A percentile compares a stretch with the other conserved stretches of the same genome.
phyloP scores from a whole-genome alignment of 2,797 vertebrate genomes.

The Acipenser transmontanus region DNA sequence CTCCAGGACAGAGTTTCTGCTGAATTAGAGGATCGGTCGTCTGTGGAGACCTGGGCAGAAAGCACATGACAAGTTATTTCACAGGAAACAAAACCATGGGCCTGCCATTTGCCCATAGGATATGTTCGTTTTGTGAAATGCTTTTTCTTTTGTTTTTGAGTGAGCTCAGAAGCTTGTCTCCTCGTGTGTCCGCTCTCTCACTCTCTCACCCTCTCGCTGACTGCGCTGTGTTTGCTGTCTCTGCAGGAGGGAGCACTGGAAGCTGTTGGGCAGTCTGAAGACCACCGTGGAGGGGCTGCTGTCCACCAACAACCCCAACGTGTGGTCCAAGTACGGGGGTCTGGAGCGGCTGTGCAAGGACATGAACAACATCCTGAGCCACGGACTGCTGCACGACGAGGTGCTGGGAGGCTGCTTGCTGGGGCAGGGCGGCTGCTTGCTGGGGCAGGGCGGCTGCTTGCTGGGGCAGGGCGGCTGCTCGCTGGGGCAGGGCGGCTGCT shows the following conservation, averaged over 20 bases:
- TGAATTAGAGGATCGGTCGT: neutral
- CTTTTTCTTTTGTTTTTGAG: neutral
- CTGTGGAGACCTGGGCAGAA: neutral
- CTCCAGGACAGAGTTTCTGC: neutral
- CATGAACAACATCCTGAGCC: constrained; percentile 91
- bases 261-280: constrained; percentile 86
- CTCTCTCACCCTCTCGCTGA: neutral
- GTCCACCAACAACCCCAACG: constrained; percentile 87
- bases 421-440: no score
- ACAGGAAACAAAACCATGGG: constrained; percentile 4
- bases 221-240: neutral
- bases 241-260: constrained; percentile 84
- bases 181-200: neutral
- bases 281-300: constrained; percentile 91
- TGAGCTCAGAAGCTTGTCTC: constrained; percentile 6
- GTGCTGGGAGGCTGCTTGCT: constrained; percentile 41
- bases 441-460: no score
- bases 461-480: no score
- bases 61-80: constrained; percentile 23
- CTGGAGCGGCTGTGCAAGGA: constrained; percentile 90
- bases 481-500: no score
- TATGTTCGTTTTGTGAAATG: neutral
- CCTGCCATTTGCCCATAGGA: neutral
- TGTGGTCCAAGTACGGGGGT: constrained; percentile 94
- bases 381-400: constrained; percentile 85